phyloP scores from a whole-genome alignment of 2,113 vertebrate genomes.

The Menidia beryllina region DNA sequence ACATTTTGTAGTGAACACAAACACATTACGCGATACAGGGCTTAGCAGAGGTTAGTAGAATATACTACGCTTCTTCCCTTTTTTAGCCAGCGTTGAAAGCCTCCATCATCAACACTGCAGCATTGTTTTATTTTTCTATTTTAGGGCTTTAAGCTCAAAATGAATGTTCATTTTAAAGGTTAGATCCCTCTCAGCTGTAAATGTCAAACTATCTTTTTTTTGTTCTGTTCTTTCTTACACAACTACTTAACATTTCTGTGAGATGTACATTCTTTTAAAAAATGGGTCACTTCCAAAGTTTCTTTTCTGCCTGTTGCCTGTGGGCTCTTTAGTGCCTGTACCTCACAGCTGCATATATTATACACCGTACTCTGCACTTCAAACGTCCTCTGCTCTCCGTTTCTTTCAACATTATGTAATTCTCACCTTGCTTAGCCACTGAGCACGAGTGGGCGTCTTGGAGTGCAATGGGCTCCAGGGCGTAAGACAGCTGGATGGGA shows the following conservation, averaged over 20 bases:
- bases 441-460: conserved; percentile 23
- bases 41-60: background rate
- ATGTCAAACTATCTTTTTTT: conserved; percentile 57
- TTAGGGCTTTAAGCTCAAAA: conserved; percentile 42
- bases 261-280: conserved; percentile 57
- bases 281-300: conserved; percentile 64
- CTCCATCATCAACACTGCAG: conserved; percentile 25
- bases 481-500: conserved; percentile 16
- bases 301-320: conserved; percentile 50
- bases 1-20: conserved; percentile 39
- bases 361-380: conserved; percentile 44
- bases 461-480: conserved; percentile 13
- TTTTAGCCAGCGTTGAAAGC: conserved; percentile 9
- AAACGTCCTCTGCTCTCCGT: conserved; percentile 17
- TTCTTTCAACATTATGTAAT: conserved; percentile 55
- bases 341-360: conserved; percentile 62
- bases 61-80: background rate
- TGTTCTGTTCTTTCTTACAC: conserved; percentile 20
- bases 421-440: conserved; percentile 29
- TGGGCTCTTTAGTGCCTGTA: conserved; percentile 28
- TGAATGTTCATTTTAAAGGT: conserved; percentile 68
- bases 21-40: conserved; percentile 1
- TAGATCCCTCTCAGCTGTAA: conserved; percentile 68
- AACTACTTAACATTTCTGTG: conserved; percentile 44
- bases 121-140: conserved; percentile 49